phyloP scores from a whole-genome alignment of 2,888 invertebrate species.

The Euzetes globulus region DNA sequence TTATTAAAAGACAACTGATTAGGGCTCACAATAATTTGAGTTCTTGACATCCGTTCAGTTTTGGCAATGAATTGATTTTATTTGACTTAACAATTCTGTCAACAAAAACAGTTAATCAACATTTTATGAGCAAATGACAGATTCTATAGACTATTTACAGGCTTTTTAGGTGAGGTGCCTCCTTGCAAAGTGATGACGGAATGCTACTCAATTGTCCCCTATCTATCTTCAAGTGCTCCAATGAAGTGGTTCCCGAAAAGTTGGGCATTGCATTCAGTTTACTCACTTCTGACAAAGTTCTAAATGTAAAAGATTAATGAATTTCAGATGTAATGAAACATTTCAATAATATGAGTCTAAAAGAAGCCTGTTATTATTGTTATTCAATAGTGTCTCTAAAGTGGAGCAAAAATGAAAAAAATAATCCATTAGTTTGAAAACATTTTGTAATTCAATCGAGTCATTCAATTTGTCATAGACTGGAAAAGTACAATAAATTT shows the following conservation, averaged over 20 bases:
- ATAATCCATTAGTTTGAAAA: no score
- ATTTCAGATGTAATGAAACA: no score
- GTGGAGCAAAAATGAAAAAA: no score
- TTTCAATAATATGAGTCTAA: no score
- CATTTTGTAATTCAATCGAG: no score
- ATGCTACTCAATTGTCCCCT: constrained; percentile 66
- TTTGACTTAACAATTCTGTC: constrained; percentile 77
- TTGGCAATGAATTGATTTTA: constrained; percentile 64
- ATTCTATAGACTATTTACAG: constrained; percentile 59
- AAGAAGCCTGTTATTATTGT: no score
- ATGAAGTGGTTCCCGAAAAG: constrained; percentile 66
- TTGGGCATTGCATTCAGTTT: constrained; percentile 71
- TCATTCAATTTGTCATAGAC: no score
- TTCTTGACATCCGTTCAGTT: constrained; percentile 67
- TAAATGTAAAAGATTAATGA: constrained; percentile 48
- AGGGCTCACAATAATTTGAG: constrained; percentile 52
- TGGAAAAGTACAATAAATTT: no score
- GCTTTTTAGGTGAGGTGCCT: constrained; percentile 69
- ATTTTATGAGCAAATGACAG: not conserved
- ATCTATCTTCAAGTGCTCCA: constrained; percentile 74
- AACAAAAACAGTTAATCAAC: constrained; percentile 2
- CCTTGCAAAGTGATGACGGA: constrained; percentile 65
- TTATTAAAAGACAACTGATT: constrained; percentile 1
- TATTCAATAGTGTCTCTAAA: no score
- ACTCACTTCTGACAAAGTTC: constrained; percentile 76